Evolutionary conservation across 2,113 vertebrate genomes (phyloP), one percentile per base, ranked within the genome.

Genomic region (Sphyrna mokarran): DNA sequence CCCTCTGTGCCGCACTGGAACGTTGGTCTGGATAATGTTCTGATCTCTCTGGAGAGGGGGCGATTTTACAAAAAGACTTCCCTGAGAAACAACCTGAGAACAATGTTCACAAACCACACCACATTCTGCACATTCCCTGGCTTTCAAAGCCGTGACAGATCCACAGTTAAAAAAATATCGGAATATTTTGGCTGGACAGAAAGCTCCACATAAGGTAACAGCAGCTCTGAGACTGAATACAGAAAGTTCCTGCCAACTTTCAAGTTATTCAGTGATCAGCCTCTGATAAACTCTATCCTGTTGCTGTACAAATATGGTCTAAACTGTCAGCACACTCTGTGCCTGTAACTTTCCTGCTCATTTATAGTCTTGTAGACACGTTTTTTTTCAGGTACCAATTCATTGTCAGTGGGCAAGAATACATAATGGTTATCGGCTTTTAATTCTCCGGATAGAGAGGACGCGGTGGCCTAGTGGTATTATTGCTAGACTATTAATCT

Each of bases 201-300:
- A 61, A 54, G 29, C 87, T 61, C 87, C 87, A 90, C 87, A 90
- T 90, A 90, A 90, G 87, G 87, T 61, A 61, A 90, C 87, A 13
- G 54, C 26, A 29, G 26, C 48, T 90, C 54, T 33, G 26, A n/a
- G 87, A 90, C 11, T 29, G 48, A 90, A 61, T 13, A 61, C 54
- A 61, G 26, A 61, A 33, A 58, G 54, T 90, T 90, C 23, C 87
- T 90, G 87, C 48, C 87, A 90, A 23, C 48, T 6, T 14, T 29
- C 87, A 33, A 54, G 61, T 33, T 58, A 29, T 26, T 89, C 48
- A 58, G 6, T 48, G 85, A 48, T 87, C 43, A 23, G 43, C 23
- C 83, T 87, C 43, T 87, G 87, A 90, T 90, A 89, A 89, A 89
- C 86, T 58, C 43, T 20, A 29, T 29, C 13, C 26, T 54, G 26